A percentile compares a stretch with the other conserved stretches of the same genome.
These are phyloP conservation scores for Castor canadensis DNA, from an alignment of 2,113 vertebrate species.

Conservation along the genomic window DNA sequence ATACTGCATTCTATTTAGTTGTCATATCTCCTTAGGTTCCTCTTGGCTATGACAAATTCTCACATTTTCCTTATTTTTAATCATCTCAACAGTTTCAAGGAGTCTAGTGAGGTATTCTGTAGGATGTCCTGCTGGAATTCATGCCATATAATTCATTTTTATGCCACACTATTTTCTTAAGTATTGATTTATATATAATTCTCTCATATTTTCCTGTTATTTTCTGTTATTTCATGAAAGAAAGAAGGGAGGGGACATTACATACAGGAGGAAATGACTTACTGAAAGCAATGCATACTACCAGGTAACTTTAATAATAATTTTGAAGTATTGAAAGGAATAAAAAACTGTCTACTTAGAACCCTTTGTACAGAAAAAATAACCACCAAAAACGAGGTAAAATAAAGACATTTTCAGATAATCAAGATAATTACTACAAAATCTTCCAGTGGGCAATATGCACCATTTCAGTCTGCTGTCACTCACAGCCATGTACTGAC, in stretches of 20 bases:
- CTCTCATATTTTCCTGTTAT: no score
- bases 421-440: background rate
- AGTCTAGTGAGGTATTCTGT: no score
- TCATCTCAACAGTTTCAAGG: background rate
- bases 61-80: conserved; percentile 10
- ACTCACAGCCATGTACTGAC: background rate
- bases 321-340: background rate
- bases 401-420: background rate
- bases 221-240: no score
- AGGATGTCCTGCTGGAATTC: no score
- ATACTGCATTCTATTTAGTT: background rate
- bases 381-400: background rate
- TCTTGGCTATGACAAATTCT: background rate
- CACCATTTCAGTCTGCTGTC: background rate
- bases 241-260: no score
- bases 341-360: background rate
- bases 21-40: background rate
- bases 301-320: no score
- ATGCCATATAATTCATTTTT: no score
- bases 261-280: no score
- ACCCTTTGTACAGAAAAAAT: background rate
- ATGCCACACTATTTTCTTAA: no score
- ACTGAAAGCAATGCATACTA: background rate
- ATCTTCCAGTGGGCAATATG: background rate
- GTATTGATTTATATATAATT: no score